A percentile compares a stretch with the other conserved stretches of the same genome.
These are phyloP conservation scores for Panagrolaimus sp. DNA, from an alignment of 1,140 invertebrate species.

Conservation along the genomic window DNA sequence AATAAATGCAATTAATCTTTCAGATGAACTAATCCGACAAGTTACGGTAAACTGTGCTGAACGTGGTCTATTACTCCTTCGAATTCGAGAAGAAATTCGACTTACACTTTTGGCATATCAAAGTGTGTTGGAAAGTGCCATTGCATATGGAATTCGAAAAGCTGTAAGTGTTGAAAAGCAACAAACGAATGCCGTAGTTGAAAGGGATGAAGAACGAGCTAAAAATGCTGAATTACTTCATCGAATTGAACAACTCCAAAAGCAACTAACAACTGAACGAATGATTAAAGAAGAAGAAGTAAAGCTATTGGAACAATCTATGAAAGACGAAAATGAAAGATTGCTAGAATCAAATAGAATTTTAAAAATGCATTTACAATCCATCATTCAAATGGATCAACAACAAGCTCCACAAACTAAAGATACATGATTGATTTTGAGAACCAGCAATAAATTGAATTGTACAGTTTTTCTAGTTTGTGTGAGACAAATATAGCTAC, in stretches of 20 bases:
- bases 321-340: conserved; percentile 51
- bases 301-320: conserved; percentile 43
- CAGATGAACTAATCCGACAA: conserved; percentile 84
- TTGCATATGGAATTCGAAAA: conserved; percentile 94
- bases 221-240: conserved; percentile 35
- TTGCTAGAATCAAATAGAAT: conserved; percentile 44
- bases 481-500: too few species aligned
- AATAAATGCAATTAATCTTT: conserved; percentile 23
- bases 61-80: conserved; percentile 80
- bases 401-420: conserved; percentile 11
- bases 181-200: conserved; percentile 41
- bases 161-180: conserved; percentile 68
- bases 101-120: conserved; percentile 92
- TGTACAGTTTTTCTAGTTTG: too few species aligned
- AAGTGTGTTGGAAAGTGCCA: conserved; percentile 90
- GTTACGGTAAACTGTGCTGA: conserved; percentile 95
- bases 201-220: conserved; percentile 40
- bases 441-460: too few species aligned
- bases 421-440: too few species aligned
- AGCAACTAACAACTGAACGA: conserved; percentile 39
- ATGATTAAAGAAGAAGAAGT: conserved; percentile 46
- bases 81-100: conserved; percentile 85
- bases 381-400: conserved; percentile 43
- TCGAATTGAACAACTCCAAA: conserved; percentile 40
- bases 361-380: conserved; percentile 44